These are phyloP conservation scores for Lophius americanus DNA, from an alignment of 2,797 vertebrate species.

Conservation along the genomic window DNA sequence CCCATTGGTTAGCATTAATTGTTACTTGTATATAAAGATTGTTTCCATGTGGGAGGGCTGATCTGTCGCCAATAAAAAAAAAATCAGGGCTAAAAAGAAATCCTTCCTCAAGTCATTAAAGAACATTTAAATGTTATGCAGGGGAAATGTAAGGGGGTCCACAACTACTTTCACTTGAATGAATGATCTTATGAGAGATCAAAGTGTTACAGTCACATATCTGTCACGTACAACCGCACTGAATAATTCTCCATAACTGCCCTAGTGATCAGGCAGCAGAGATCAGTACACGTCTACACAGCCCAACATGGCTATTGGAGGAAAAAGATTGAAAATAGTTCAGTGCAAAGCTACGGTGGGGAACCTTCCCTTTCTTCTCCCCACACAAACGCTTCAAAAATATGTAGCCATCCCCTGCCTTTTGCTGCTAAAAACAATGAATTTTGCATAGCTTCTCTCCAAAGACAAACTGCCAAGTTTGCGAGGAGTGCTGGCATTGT, in stretches of 20 bases:
- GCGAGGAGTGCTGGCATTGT: conserved; percentile 51
- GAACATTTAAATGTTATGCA: too few species aligned
- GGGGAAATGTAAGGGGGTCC: too few species aligned
- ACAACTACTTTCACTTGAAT: conserved; percentile 18
- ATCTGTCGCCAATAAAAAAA: neutral
- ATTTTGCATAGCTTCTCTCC: conserved; percentile 71
- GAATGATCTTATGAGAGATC: conserved; percentile 32
- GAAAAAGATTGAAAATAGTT: conserved; percentile 6
- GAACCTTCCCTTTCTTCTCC: conserved; percentile 18
- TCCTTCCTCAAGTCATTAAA: too few species aligned
- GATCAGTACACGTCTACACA: conserved; percentile 41
- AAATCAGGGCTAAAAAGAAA: neutral
- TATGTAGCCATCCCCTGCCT: conserved; percentile 47
- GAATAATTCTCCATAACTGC: conserved; percentile 50
- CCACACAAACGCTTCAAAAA: conserved; percentile 42
- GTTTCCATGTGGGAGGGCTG: too few species aligned
- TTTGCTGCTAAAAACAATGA: conserved; percentile 61
- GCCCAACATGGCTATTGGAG: conserved; percentile 21
- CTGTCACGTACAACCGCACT: conserved; percentile 47
- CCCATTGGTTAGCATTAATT: too few species aligned
- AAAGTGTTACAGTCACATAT: conserved; percentile 33
- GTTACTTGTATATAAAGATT: neutral
- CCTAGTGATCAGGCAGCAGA: conserved; percentile 48
- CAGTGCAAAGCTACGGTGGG: conserved; percentile 20
- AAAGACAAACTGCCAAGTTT: conserved; percentile 70